Conservation (phyloP, 64 coral and sea anemone genomes). For the Stichodactyla helianthus region DNA sequence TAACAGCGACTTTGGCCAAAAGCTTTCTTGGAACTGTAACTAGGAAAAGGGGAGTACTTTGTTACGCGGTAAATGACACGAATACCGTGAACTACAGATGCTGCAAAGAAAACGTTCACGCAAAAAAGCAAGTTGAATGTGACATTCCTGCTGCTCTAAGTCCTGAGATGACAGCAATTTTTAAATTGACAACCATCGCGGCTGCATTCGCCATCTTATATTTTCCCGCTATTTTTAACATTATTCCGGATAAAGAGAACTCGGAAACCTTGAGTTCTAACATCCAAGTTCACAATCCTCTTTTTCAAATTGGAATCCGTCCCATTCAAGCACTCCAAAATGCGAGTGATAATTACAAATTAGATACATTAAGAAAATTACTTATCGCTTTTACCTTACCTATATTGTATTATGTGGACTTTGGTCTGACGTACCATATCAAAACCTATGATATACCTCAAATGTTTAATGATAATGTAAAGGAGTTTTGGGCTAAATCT, state of each 20-base stretch:
- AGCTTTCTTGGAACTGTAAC: background rate
- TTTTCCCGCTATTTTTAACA: background rate
- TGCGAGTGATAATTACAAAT: background rate
- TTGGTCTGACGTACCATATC: too few species aligned
- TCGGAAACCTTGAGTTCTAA: background rate
- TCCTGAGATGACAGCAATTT: background rate
- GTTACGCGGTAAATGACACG: background rate
- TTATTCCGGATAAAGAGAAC: background rate
- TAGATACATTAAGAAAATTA: background rate
- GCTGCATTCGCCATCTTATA: background rate
- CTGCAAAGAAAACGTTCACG: background rate
- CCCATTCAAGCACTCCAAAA: background rate
- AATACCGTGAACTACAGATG: background rate
- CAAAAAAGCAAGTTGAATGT: background rate
- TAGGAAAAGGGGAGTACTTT: background rate
- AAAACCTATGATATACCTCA: background rate
- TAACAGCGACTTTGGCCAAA: background rate
- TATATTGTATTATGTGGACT: background rate
- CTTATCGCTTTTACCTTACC: background rate
- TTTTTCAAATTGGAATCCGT: background rate
- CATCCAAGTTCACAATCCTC: background rate
- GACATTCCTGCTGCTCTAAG: background rate
- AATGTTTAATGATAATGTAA: constrained; percentile 2
- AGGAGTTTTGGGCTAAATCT: background rate
- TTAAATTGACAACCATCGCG: background rate